phyloP scores from a whole-genome alignment of 1,140 invertebrate species.

The Diuraphis noxia region DNA sequence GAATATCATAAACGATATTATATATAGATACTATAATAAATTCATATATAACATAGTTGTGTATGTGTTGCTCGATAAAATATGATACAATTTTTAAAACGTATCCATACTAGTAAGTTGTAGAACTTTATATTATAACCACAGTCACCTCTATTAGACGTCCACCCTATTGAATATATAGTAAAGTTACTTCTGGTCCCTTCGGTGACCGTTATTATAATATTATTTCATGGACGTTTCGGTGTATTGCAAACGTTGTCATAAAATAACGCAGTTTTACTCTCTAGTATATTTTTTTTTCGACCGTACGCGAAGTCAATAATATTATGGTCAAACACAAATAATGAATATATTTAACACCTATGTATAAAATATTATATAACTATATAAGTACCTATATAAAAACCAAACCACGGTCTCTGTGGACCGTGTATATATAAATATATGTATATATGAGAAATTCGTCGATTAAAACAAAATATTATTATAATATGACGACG shows the following conservation, averaged over 20 bases:
- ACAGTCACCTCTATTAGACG: not conserved
- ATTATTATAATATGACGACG: not conserved
- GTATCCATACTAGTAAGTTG: not conserved
- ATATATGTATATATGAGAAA: not conserved
- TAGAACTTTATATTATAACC: too few relatives aligned
- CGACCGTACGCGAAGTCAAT: not conserved
- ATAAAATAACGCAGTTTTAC: not conserved
- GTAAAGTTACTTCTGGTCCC: not conserved
- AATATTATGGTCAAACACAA: not conserved
- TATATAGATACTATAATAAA: not conserved
- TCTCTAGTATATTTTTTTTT: not conserved
- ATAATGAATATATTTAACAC: not conserved
- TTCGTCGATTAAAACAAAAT: conserved; percentile 33
- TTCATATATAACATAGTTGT: not conserved
- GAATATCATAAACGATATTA: not conserved
- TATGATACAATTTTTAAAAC: not conserved
- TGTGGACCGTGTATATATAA: not conserved
- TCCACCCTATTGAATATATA: not conserved
- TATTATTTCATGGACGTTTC: not conserved
- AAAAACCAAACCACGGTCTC: not conserved
- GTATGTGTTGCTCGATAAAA: not conserved
- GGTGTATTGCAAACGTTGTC: not conserved
- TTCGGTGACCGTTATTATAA: not conserved
- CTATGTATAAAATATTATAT: too few relatives aligned
- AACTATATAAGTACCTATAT: too few relatives aligned